Percentiles rank a stretch among this genome's conserved stretches.
These are phyloP conservation scores for Arge pagana DNA, from an alignment of 2,888 invertebrate species.

Conservation along the genomic window DNA sequence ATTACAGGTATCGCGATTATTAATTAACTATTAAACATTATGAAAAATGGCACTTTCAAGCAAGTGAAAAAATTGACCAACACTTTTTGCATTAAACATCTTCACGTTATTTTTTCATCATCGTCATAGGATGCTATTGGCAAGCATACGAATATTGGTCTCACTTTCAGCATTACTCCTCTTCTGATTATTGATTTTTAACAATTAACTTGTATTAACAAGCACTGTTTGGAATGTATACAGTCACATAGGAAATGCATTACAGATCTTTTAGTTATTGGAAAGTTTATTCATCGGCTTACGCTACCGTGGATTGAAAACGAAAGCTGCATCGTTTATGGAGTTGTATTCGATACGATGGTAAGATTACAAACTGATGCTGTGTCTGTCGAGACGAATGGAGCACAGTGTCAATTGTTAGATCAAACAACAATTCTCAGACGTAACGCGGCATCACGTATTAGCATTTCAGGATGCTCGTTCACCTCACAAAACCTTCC, in stretches of 20 bases:
- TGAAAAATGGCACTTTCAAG: slow-evolving; percentile 13
- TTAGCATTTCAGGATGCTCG: neutral
- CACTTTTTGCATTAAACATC: slow-evolving; percentile 1
- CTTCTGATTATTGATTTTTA: slow-evolving; percentile 44
- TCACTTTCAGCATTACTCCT: slow-evolving; percentile 2
- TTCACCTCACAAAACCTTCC: slow-evolving; percentile 38
- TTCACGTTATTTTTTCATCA: slow-evolving; percentile 8
- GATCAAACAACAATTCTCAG: slow-evolving; percentile 11
- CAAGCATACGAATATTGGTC: slow-evolving; percentile 6
- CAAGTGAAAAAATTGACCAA: slow-evolving; percentile 11
- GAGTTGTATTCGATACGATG: too few species aligned
- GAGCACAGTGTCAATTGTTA: neutral
- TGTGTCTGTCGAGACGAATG: neutral
- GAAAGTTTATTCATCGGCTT: slow-evolving; percentile 9
- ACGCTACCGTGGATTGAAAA: slow-evolving; percentile 1
- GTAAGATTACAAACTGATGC: neutral
- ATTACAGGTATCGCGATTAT: slow-evolving; percentile 1
- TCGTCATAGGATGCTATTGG: too few species aligned
- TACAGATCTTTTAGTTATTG: slow-evolving; percentile 20
- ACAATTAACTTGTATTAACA: slow-evolving; percentile 37
- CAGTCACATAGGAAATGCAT: slow-evolving; percentile 18
- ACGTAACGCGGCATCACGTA: neutral
- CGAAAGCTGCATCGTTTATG: neutral
- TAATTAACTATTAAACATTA: neutral
- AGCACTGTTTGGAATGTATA: slow-evolving; percentile 22